A percentile compares a stretch with the other conserved stretches of the same genome.
Conservation (phyloP, 2,113 vertebrate species). For the Thamnophis sirtalis region DNA sequence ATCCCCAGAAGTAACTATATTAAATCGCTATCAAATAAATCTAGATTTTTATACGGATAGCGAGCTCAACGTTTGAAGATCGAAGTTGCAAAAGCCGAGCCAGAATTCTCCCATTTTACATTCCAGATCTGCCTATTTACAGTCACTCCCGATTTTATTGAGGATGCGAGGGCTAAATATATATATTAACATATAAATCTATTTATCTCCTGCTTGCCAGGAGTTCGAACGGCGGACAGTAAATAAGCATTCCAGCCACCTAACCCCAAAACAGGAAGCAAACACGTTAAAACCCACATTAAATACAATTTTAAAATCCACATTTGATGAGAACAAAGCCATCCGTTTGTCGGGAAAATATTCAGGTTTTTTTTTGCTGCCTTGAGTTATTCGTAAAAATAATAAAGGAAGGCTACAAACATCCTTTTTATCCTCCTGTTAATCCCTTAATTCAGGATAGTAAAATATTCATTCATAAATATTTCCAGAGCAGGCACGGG, state of each 20-base stretch:
- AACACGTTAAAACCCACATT: fast-evolving
- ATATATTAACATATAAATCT: background rate
- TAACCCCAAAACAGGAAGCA: background rate
- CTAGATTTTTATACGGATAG: background rate
- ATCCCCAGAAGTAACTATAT: background rate
- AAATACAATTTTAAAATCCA: background rate
- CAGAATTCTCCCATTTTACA: background rate
- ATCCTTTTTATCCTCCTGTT: background rate
- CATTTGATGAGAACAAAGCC: background rate
- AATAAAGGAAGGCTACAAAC: background rate
- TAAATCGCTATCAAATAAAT: background rate
- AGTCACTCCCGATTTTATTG: background rate
- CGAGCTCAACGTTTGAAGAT: background rate
- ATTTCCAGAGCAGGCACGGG: background rate
- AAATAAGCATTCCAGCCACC: background rate
- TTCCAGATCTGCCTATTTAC: background rate
- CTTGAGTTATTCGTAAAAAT: background rate
- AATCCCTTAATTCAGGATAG: background rate
- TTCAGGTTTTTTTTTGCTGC: background rate
- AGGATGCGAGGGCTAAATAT: background rate
- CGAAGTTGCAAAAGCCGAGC: background rate
- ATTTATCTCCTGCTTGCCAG: background rate
- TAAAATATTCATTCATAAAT: background rate
- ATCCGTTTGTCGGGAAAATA: background rate
- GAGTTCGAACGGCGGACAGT: background rate